phyloP scores from a whole-genome alignment of 2,113 vertebrate species.

The Mormyrus iriodes region DNA sequence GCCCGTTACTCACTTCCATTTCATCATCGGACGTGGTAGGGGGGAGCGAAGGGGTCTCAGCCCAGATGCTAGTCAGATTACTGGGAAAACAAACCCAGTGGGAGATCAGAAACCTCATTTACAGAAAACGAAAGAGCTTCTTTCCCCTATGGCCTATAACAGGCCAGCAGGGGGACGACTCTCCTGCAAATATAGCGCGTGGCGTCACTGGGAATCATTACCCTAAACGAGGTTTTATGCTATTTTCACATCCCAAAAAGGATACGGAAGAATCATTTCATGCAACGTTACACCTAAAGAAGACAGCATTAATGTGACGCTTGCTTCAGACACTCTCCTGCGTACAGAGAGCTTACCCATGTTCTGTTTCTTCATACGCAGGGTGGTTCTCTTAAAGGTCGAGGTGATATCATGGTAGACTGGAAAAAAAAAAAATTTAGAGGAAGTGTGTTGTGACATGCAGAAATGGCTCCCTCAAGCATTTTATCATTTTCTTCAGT shows the following conservation, averaged over 20 bases:
- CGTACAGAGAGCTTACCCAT: conserved; percentile 60
- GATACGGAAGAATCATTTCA: background rate
- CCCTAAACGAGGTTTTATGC: background rate
- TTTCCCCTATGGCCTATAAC: background rate
- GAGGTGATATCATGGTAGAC: conserved; percentile 84
- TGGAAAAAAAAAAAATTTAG: conserved; percentile 43
- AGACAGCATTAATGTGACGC: background rate
- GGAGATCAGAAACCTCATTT: background rate
- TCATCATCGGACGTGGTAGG: background rate
- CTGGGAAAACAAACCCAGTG: background rate
- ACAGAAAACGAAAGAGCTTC: background rate
- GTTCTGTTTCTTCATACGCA: conserved; percentile 86
- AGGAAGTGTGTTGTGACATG: too few species aligned
- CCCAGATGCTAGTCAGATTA: background rate
- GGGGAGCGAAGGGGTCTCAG: background rate
- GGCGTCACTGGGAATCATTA: background rate
- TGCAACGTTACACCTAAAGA: background rate
- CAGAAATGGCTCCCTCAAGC: background rate
- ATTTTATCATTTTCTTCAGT: background rate
- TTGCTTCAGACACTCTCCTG: background rate
- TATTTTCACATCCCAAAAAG: background rate
- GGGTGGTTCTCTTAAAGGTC: conserved; percentile 76
- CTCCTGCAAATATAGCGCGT: background rate
- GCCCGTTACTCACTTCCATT: background rate
- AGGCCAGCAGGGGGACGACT: background rate